Evolutionary conservation across 64 coral and sea anemone genomes (phyloP), one percentile per base, ranked within the genome.

Genomic region (Acropora tenuis): DNA sequence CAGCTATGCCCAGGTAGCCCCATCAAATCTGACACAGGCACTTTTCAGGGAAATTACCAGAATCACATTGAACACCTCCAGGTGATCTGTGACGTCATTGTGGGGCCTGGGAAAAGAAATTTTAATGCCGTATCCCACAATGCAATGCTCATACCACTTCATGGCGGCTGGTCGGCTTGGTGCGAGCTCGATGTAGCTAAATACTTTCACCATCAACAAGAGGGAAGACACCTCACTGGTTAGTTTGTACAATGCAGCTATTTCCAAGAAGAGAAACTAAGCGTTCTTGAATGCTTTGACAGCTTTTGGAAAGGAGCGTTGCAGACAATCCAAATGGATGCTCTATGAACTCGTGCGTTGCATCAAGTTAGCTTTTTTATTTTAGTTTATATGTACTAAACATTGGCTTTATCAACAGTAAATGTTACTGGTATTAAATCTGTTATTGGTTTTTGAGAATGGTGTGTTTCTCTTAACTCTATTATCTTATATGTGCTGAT

Each of bases 321-420:
- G 50, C 50, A 55, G 50, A 55, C 50, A 55, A 55, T 55, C 1
- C 50, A 55, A 55, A 55, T 9, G 1, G 5, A 55, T 46, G 75
- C 75, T 77, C 75, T 41, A 77, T 77, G 75, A 46, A 77, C 75
- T 77, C 41, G 44, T 77, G 75, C 75, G 5, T 16, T 46, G 75
- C 47, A 77, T 44, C 41, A 77, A 77, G 41, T 77, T 77, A 47
- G 75, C 42, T 77, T 77, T 42, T 46, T 77, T 46, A 10, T 77
- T 48, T 77, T 77, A 11, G 42, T 77, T 30, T 30, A 30, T 77
- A 77, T 77, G 75, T 44, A 77, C 75, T 77, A 45, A 43, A 77
- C 41, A 77, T 77, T 77, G 42, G 75, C 75, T 44, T 77, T 77
- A 77, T 77, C 75, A 77, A 44, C 75, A 77, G 75, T 74, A 74